Evolutionary conservation across 2,113 vertebrate genomes (phyloP).

Genomic region (Brachypodius melanocephalos): DNA sequence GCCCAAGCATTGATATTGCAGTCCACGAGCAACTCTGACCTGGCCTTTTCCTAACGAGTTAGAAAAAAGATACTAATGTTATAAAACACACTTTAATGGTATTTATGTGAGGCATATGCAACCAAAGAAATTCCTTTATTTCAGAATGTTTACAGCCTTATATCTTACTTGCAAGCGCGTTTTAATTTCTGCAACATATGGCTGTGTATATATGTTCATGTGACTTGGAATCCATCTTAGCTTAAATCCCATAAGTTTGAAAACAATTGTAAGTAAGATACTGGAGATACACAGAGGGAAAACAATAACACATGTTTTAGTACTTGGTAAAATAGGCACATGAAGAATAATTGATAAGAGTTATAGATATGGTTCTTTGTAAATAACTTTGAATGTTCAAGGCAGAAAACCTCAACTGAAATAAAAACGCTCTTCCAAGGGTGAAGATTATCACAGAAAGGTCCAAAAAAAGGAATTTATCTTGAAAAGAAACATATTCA

Average conservation of each 20-base stretch:
- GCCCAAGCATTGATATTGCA: background rate
- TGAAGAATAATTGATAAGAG: background rate
- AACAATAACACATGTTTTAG: background rate
- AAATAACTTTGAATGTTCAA: background rate
- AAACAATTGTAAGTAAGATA: background rate
- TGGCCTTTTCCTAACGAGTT: background rate
- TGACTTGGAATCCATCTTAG: background rate
- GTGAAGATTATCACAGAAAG: background rate
- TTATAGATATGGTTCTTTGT: background rate
- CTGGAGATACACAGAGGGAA: background rate
- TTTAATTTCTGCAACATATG: background rate
- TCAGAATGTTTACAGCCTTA: background rate
- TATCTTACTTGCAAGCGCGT: background rate
- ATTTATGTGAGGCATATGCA: background rate
- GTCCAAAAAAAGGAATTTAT: fast-evolving
- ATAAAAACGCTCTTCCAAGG: background rate
- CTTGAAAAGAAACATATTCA: background rate
- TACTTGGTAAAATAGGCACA: background rate
- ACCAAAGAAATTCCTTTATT: background rate
- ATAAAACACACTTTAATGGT: background rate
- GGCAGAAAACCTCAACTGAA: background rate
- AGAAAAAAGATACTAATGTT: background rate
- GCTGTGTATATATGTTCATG: background rate
- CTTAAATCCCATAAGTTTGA: background rate
- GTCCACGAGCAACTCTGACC: background rate